phyloP scores from a whole-genome alignment of 2,888 invertebrate species.

The Nomada ruficornis region DNA sequence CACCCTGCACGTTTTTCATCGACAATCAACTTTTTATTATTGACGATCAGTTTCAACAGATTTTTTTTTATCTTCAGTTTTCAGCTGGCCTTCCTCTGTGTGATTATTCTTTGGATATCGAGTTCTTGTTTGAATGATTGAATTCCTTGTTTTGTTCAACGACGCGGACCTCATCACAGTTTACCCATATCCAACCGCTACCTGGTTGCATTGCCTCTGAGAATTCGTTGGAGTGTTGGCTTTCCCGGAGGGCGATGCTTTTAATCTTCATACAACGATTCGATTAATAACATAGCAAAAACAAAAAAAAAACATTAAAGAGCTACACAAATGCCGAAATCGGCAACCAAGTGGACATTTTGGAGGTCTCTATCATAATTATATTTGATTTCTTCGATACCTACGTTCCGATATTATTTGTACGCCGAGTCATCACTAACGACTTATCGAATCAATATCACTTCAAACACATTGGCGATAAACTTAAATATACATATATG shows the following conservation, averaged over 20 bases:
- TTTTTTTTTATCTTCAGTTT: slow-evolving; percentile 70
- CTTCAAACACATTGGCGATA: slow-evolving; percentile 1
- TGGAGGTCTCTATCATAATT: slow-evolving; percentile 78
- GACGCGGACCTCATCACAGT: slow-evolving; percentile 51
- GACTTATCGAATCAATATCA: not conserved
- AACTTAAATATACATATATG: too few species aligned
- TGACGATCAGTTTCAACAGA: slow-evolving; percentile 48
- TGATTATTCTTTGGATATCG: slow-evolving; percentile 56
- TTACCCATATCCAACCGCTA: slow-evolving; percentile 49
- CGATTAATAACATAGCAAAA: slow-evolving; percentile 55
- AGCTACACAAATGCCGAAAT: slow-evolving; percentile 78
- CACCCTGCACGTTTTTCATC: slow-evolving; percentile 48
- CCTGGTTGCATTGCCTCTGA: slow-evolving; percentile 49
- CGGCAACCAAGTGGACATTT: slow-evolving; percentile 78
- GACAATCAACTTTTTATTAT: slow-evolving; percentile 28
- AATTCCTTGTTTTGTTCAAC: slow-evolving; percentile 52
- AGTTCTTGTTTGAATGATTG: slow-evolving; percentile 55
- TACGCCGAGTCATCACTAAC: not conserved
- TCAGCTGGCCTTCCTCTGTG: slow-evolving; percentile 62
- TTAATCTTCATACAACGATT: slow-evolving; percentile 52
- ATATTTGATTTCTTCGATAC: slow-evolving; percentile 46
- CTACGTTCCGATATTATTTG: not conserved
- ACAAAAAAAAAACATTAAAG: slow-evolving; percentile 46
- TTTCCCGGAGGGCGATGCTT: slow-evolving; percentile 62
- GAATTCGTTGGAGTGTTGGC: slow-evolving; percentile 59